These are phyloP conservation scores for Sesia bembeciformis DNA, from an alignment of 2,888 invertebrate species.

Conservation along the genomic window DNA sequence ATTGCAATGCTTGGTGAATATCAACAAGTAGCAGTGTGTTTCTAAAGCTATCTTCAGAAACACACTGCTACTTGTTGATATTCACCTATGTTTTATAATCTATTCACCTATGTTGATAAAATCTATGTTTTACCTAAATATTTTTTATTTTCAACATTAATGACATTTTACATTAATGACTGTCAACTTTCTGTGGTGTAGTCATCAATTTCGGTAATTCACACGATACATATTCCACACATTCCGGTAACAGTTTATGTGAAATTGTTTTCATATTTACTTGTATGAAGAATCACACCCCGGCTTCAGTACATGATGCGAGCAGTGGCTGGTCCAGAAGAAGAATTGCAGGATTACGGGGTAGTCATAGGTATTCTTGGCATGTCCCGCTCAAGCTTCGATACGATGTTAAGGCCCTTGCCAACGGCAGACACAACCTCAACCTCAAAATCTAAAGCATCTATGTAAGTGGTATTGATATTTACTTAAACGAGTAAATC, in stretches of 20 bases:
- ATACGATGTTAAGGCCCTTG: slow-evolving; percentile 68
- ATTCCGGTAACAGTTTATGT: neutral
- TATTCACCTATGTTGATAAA: too few species aligned
- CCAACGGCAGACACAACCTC: slow-evolving; percentile 16
- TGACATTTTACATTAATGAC: too few species aligned
- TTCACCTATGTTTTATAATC: too few species aligned
- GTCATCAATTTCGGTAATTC: too few species aligned
- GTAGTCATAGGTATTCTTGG: slow-evolving; percentile 77
- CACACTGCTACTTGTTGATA: too few species aligned
- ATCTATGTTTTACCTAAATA: too few species aligned
- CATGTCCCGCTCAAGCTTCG: slow-evolving; percentile 65
- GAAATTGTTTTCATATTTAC: neutral
- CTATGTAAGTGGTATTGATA: slow-evolving; percentile 20
- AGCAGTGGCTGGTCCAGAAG: slow-evolving; percentile 72
- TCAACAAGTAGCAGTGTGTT: too few species aligned
- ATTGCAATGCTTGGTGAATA: too few species aligned
- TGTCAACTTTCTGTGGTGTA: too few species aligned
- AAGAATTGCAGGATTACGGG: slow-evolving; percentile 45
- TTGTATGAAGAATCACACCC: slow-evolving; percentile 25
- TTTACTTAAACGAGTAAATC: neutral
- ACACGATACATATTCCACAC: too few species aligned
- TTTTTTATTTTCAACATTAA: too few species aligned
- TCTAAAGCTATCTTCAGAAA: too few species aligned
- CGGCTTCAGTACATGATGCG: slow-evolving; percentile 68
- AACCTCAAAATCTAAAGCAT: slow-evolving; percentile 34